Percentiles rank a stretch among this genome's conserved stretches.
Conservation (phyloP, 1,140 invertebrate genomes). For the Drosophila oshimai region DNA sequence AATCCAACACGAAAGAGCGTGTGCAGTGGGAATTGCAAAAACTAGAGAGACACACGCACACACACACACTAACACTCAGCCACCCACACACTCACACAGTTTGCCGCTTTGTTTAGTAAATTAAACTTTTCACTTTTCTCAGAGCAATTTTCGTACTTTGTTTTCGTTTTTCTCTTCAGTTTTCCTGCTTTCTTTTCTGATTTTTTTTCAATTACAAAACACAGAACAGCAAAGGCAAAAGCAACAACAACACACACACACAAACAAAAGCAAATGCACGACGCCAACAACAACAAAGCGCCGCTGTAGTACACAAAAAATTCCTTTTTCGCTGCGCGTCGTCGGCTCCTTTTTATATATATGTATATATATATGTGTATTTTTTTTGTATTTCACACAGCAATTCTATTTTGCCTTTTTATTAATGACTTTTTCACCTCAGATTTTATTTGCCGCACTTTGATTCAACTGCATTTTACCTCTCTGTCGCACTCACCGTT, state of each 20-base stretch:
- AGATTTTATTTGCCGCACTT: slow-evolving; percentile 33
- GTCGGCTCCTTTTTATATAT: slow-evolving; percentile 54
- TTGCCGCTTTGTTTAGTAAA: slow-evolving; percentile 72
- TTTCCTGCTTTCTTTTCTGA: slow-evolving; percentile 26
- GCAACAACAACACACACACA: slow-evolving; percentile 30
- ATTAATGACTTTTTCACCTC: slow-evolving; percentile 72
- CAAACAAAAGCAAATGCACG: slow-evolving; percentile 39
- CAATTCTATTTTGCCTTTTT: slow-evolving; percentile 61
- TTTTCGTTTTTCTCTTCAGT: slow-evolving; percentile 24
- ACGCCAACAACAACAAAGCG: slow-evolving; percentile 32
- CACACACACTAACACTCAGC: slow-evolving; percentile 5
- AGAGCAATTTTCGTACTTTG: slow-evolving; percentile 40
- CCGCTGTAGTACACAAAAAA: slow-evolving; percentile 68
- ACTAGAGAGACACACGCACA: slow-evolving; percentile 59
- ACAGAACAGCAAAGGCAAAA: slow-evolving; percentile 9
- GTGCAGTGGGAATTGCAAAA: slow-evolving; percentile 72
- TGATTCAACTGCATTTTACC: slow-evolving; percentile 4
- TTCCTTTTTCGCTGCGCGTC: slow-evolving; percentile 59
- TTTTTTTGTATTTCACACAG: slow-evolving; percentile 42
- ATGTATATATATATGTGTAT: slow-evolving; percentile 15
- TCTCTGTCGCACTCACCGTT: slow-evolving; percentile 66
- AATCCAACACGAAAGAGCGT: slow-evolving; percentile 78
- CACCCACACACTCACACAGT: slow-evolving; percentile 39
- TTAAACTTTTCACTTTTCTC: slow-evolving; percentile 77
- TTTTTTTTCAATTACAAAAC: slow-evolving; percentile 33